Conservation (phyloP, 2,888 invertebrate species). For the Corbicula japonica region DNA sequence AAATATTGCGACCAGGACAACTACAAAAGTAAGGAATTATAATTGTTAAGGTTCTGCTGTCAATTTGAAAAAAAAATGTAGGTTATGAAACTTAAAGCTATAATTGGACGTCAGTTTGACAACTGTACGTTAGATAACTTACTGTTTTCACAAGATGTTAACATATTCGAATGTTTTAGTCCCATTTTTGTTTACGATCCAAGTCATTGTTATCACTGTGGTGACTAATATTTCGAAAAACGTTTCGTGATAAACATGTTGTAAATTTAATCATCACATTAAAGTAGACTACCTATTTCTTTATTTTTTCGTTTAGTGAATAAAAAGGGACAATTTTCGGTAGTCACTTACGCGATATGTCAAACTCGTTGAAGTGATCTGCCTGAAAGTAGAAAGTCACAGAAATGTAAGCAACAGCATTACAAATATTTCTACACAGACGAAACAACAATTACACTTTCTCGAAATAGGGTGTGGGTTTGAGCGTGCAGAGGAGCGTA, state of each 20-base stretch:
- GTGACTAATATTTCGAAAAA: constrained; percentile 10
- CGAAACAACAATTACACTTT: background rate
- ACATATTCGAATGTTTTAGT: background rate
- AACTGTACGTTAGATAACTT: background rate
- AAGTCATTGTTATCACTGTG: too few relatives aligned
- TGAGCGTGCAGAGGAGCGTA: background rate
- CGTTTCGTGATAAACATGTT: background rate
- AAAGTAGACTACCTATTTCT: background rate
- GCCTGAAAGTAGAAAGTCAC: constrained; percentile 6
- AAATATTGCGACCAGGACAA: too few relatives aligned
- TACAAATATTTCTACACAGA: too few relatives aligned
- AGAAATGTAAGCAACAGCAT: too few relatives aligned
- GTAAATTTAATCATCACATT: background rate
- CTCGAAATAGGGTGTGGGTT: background rate
- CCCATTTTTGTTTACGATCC: too few relatives aligned
- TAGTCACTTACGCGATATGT: constrained; percentile 19
- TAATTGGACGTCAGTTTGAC: background rate
- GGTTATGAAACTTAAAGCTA: background rate
- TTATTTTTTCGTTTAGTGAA: background rate
- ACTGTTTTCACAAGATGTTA: background rate
- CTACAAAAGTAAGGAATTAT: too few relatives aligned
- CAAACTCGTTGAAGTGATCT: constrained; percentile 28
- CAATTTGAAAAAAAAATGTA: background rate
- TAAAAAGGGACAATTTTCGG: background rate
- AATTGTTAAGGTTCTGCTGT: background rate